Base-by-base conservation (phyloP, 2,888 invertebrate species). In the Leptinotarsa peninsularis region DNA sequence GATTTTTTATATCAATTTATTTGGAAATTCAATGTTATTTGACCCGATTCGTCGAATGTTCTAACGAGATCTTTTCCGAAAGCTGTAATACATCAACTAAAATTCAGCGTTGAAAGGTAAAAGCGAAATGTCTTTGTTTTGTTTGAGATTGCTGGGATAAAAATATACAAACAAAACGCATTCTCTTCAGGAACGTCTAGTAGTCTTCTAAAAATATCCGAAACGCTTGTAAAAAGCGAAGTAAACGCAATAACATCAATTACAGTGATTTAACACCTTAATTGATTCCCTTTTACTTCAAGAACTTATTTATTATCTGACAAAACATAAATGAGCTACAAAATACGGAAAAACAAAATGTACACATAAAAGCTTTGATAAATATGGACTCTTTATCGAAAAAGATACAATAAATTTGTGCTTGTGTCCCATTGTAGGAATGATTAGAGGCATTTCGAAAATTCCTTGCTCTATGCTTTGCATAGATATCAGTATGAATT, bases 251-350 rank as follows among this genome's bases (percentile, higher is more conserved):
- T 83, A 84, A 82, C 84, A 83, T 84, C 83, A 83, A 84, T 84
- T 84, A 84, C 76, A 81, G 82, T 84, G 84, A 84, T 84, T 84
- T 84, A 84, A 83, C 82, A 84, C 83, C 81, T 80, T 81, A 82
- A 84, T 82, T 83, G 83, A 83, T 82, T 81, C 79, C 78, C 81
- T 82, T 82, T 83, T 82, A 81, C 82, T 81, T 81, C 79, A 75
- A 76, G 76, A 72, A 75, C 78, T 81, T 80, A 84, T 84, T 84
- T 83, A 84, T 84, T 79, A 78, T 79, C 81, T 80, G 84, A 82
- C 82, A 82, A 84, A 83, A 84, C 80, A 83, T 82, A 83, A 83
- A 84, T 82, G 83, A 80, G 80, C 76, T 77, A 80, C 81, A 80
- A 80, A 80, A 77, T 80, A 78, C 79, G 75, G 79, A 76, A 80